Percentiles rank a stretch among this genome's conserved stretches.
Evolutionary conservation across 2,888 invertebrate genomes (phyloP).

Genomic region (Pachycephus smyrnensis): DNA sequence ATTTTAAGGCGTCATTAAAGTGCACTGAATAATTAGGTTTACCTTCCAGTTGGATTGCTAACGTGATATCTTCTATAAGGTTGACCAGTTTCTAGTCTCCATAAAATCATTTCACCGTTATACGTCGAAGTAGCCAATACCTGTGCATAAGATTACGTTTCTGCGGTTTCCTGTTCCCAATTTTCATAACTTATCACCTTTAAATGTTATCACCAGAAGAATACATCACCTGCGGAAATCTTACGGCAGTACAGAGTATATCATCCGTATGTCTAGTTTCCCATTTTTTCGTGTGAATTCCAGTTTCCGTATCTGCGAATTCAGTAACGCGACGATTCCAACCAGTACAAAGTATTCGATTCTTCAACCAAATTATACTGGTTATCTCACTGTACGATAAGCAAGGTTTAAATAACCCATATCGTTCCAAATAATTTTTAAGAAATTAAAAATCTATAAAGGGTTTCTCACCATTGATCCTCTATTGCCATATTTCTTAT

Average conservation of each 20-base stretch:
- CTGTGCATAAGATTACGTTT: conserved; percentile 52
- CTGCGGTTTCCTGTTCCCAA: neutral
- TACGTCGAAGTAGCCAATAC: conserved; percentile 81
- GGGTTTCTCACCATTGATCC: conserved; percentile 71
- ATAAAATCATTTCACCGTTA: conserved; percentile 83
- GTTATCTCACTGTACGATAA: conserved; percentile 67
- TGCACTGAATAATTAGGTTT: conserved; percentile 1
- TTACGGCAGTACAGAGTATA: conserved; percentile 77
- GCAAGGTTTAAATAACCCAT: neutral
- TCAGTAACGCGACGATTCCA: conserved; percentile 83
- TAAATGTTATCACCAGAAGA: neutral
- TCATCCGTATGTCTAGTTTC: conserved; percentile 79
- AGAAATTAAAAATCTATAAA: conserved; percentile 46
- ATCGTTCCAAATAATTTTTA: neutral
- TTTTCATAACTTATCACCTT: neutral
- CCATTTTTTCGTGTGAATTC: conserved; percentile 77
- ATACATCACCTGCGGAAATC: conserved; percentile 66
- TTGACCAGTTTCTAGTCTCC: conserved; percentile 86
- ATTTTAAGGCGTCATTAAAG: neutral
- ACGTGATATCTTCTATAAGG: conserved; percentile 70
- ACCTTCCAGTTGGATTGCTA: conserved; percentile 62
- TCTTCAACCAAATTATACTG: conserved; percentile 68
- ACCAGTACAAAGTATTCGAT: conserved; percentile 80
- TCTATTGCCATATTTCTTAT: conserved; percentile 76
- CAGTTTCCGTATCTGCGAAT: conserved; percentile 72